A percentile compares a stretch with the other conserved stretches of the same genome.
Evolutionary conservation across 1,140 invertebrate species (phyloP).

Genomic region (Listronotus bonariensis): DNA sequence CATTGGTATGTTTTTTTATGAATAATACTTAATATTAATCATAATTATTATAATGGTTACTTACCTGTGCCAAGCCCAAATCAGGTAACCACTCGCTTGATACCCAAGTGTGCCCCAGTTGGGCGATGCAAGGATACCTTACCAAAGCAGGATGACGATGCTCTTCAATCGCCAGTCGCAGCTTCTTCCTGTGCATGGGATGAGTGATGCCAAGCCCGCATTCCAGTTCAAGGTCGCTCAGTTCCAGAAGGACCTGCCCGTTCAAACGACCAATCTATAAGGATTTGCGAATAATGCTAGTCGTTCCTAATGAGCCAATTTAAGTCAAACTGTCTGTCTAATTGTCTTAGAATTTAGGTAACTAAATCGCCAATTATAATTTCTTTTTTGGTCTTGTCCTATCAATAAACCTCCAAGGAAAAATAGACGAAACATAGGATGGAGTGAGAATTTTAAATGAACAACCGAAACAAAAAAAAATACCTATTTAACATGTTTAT

Average conservation of each 20-base stretch:
- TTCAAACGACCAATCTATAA: slow-evolving; percentile 67
- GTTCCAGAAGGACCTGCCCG: slow-evolving; percentile 82
- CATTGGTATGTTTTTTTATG: no score
- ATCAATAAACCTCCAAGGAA: no score
- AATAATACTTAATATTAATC: no score
- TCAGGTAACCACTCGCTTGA: slow-evolving; percentile 90
- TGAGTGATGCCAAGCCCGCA: slow-evolving; percentile 85
- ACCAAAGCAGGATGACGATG: slow-evolving; percentile 83
- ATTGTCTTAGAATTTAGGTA: not conserved
- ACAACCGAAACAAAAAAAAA: no score
- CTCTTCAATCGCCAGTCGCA: slow-evolving; percentile 92
- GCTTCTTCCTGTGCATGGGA: slow-evolving; percentile 90
- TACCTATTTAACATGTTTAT: no score
- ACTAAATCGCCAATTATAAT: not conserved
- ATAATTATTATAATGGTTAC: no score
- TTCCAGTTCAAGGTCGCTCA: slow-evolving; percentile 87
- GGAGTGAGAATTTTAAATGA: no score
- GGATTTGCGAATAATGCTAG: slow-evolving; percentile 39
- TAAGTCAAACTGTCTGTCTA: not conserved
- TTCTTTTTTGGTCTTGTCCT: no score
- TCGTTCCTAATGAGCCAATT: slow-evolving; percentile 12
- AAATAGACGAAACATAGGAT: no score
- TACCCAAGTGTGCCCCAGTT: slow-evolving; percentile 89
- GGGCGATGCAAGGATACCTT: slow-evolving; percentile 82
- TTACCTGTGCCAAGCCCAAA: slow-evolving; percentile 79